These are phyloP conservation scores for Pheosia gnoma DNA, from an alignment of 2,888 invertebrate genomes.

Conservation along the genomic window DNA sequence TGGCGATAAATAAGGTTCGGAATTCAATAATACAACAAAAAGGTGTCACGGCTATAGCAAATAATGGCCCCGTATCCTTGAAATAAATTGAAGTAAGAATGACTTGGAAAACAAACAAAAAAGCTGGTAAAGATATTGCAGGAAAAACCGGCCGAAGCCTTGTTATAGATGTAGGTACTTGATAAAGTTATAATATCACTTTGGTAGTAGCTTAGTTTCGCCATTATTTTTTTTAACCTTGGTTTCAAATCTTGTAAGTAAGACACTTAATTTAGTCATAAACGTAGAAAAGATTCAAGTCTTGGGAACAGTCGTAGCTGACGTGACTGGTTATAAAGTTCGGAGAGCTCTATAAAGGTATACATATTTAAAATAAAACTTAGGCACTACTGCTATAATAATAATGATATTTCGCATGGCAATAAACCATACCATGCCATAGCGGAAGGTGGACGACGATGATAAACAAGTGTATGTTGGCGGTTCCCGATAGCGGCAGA, in stretches of 20 bases:
- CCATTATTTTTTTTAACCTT: too few relatives aligned
- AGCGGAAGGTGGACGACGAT: constrained; percentile 1
- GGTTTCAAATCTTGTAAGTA: too few relatives aligned
- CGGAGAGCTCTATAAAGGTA: not conserved
- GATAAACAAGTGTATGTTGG: constrained; percentile 8
- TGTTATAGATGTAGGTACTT: not conserved
- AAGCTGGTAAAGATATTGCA: not conserved
- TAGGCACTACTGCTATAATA: not conserved
- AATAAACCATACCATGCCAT: not conserved
- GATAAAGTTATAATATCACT: not conserved
- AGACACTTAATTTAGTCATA: too few relatives aligned
- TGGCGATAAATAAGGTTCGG: not conserved
- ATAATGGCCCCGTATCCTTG: constrained; percentile 1
- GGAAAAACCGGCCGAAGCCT: not conserved
- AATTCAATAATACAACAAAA: not conserved
- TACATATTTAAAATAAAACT: not conserved
- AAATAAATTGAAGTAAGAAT: constrained; percentile 7
- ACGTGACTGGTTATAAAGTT: too few relatives aligned
- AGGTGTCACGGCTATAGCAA: constrained; percentile 1
- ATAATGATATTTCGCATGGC: not conserved
- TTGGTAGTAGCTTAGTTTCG: not conserved
- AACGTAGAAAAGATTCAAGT: too few relatives aligned
- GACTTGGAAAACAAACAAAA: constrained; percentile 5
- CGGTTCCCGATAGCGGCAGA: constrained; percentile 5
- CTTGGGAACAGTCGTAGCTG: too few relatives aligned